Conservation (phyloP, 2,888 invertebrate species). For the Odontothrips loti region DNA sequence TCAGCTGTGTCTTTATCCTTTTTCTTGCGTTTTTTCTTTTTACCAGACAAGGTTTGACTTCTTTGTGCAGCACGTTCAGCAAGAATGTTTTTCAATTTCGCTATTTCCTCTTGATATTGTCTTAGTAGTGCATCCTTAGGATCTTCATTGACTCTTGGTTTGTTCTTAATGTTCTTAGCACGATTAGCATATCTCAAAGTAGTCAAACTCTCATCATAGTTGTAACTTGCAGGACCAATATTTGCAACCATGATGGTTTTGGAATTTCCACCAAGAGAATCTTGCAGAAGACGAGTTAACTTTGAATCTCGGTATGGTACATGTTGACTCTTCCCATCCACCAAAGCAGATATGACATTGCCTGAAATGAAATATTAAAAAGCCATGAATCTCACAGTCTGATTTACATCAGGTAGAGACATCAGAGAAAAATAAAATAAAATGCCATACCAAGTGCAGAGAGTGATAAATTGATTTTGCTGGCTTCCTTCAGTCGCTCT, state of each 20-base stretch:
- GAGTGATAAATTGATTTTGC: conserved; percentile 94
- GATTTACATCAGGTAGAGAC: not conserved
- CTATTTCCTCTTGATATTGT: conserved; percentile 93
- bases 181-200: conserved; percentile 95
- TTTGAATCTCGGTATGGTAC: conserved; percentile 98
- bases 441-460: conserved; percentile 64
- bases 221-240: conserved; percentile 95
- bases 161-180: conserved; percentile 98
- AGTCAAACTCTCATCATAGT: conserved; percentile 95
- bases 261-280: conserved; percentile 97
- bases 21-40: conserved; percentile 43
- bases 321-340: conserved; percentile 86
- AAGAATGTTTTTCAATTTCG: conserved; percentile 56
- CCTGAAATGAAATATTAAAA: conserved; percentile 50
- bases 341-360: conserved; percentile 95
- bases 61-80: conserved; percentile 31
- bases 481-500: conserved; percentile 88
- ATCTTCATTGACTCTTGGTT: conserved; percentile 97
- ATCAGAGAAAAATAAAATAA: not conserved
- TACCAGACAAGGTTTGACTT: conserved; percentile 35
- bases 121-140: conserved; percentile 95
- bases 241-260: conserved; percentile 99
- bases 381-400: not conserved
- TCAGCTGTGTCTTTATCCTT: conserved; percentile 39
- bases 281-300: conserved; percentile 90